Evolutionary conservation across 1,140 invertebrate species (phyloP).

Genomic region (Callitettix versicolor): DNA sequence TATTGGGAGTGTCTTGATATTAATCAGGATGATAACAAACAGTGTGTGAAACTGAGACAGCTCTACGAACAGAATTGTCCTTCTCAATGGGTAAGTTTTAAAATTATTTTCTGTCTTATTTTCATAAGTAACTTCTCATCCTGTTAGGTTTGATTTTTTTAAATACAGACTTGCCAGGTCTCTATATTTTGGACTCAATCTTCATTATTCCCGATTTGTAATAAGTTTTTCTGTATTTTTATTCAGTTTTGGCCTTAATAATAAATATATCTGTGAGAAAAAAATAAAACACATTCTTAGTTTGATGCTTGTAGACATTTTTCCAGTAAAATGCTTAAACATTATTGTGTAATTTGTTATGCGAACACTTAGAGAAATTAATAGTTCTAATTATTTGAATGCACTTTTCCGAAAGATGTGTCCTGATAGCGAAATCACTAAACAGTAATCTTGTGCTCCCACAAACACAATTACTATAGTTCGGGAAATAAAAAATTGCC

Average conservation of each 20-base stretch:
- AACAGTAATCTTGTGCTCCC: too few relatives aligned
- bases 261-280: neutral
- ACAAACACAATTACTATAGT: too few relatives aligned
- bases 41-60: conserved; percentile 61
- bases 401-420: too few relatives aligned
- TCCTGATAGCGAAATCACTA: too few relatives aligned
- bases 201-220: neutral
- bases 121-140: neutral
- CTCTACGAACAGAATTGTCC: conserved; percentile 74
- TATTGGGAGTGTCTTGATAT: conserved; percentile 83
- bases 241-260: too few relatives aligned
- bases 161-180: neutral
- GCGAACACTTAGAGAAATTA: too few relatives aligned
- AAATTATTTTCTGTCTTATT: neutral
- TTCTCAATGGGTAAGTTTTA: conserved; percentile 59
- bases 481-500: too few relatives aligned
- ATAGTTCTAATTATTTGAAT: too few relatives aligned
- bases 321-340: too few relatives aligned
- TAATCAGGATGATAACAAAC: conserved; percentile 43
- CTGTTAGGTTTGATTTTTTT: conserved; percentile 11
- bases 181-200: too few relatives aligned
- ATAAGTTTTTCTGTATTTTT: neutral
- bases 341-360: too few relatives aligned
- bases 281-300: too few relatives aligned
- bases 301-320: neutral